These are phyloP conservation scores for Heliocidaris tuberculata DNA, from an alignment of 35 echinoderm and acorn worm genomes.

Conservation along the genomic window DNA sequence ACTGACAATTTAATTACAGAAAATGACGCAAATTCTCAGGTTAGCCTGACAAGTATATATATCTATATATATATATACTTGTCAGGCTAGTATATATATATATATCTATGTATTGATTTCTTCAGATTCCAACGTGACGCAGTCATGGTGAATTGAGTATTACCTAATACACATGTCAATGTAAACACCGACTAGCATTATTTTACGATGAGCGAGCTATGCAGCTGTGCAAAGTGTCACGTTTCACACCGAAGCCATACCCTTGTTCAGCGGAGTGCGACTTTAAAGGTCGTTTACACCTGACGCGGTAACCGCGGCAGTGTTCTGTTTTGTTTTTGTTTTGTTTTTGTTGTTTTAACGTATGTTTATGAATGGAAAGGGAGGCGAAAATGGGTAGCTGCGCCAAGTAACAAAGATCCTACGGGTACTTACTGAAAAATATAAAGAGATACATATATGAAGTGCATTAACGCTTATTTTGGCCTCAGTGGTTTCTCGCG, in stretches of 20 bases:
- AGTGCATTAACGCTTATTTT: no score
- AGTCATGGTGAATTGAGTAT: neutral
- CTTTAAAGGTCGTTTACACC: neutral
- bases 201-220: neutral
- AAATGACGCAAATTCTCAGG: neutral
- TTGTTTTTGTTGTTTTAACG: no score
- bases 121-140: neutral
- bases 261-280: neutral
- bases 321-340: no score
- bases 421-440: no score
- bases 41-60: neutral
- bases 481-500: no score
- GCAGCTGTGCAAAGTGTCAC: neutral
- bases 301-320: no score
- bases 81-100: no score
- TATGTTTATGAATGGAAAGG: no score
- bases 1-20: neutral
- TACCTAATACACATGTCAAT: neutral
- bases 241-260: neutral
- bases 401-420: no score
- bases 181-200: neutral
- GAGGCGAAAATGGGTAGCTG: no score
- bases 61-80: no score
- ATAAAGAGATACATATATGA: no score
- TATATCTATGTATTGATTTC: neutral